phyloP scores from a whole-genome alignment of 2,888 invertebrate genomes.

The Campoplex capitator region DNA sequence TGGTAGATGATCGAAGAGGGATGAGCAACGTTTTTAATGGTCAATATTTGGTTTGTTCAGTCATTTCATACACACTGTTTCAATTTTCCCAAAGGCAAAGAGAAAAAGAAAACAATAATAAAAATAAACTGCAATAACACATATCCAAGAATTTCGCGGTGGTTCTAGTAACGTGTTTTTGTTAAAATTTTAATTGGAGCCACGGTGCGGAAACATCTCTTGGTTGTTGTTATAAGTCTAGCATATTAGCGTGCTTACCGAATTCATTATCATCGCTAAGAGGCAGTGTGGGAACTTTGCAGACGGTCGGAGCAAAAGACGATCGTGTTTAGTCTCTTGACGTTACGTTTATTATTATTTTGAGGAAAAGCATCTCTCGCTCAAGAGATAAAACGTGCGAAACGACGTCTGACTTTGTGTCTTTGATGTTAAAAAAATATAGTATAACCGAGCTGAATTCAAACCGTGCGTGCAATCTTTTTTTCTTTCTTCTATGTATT shows the following conservation, averaged over 20 bases:
- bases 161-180: constrained; percentile 37
- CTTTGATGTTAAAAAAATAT: background rate
- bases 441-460: background rate
- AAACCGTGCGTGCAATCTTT: background rate
- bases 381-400: constrained; percentile 1
- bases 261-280: constrained; percentile 66
- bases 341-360: constrained; percentile 64
- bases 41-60: background rate
- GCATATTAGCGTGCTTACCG: constrained; percentile 64
- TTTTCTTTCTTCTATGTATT: background rate
- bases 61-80: background rate
- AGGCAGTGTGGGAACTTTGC: constrained; percentile 65
- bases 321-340: constrained; percentile 56
- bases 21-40: background rate
- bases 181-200: constrained; percentile 59
- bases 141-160: background rate
- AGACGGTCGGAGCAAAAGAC: constrained; percentile 52
- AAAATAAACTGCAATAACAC: background rate
- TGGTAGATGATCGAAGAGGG: background rate
- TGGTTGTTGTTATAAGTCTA: constrained; percentile 62
- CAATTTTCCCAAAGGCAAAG: background rate
- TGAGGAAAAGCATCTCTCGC: constrained; percentile 47
- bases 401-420: background rate
- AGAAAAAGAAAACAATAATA: background rate
- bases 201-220: constrained; percentile 45